These are phyloP conservation scores for Smithornis capensis DNA, from an alignment of 2,113 vertebrate species.

Conservation along the genomic window DNA sequence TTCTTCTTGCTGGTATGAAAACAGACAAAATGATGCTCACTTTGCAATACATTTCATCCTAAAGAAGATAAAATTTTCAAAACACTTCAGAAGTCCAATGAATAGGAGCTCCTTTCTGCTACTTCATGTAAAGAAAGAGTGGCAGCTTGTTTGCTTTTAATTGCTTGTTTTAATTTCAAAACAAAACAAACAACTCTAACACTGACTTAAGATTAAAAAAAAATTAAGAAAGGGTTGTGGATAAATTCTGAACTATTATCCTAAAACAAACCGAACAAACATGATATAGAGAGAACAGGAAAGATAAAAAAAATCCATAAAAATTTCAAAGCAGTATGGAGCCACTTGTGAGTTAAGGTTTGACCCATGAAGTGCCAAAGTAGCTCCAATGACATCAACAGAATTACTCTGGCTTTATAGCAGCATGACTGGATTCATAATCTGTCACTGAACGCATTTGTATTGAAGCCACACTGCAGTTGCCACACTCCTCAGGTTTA, in stretches of 20 bases:
- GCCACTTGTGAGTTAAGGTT: not conserved
- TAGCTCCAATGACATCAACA: not conserved
- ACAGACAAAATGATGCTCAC: not conserved
- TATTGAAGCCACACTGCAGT: not conserved
- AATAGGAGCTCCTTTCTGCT: not conserved
- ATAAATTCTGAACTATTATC: not conserved
- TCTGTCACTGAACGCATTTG: not conserved
- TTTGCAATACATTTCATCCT: not conserved
- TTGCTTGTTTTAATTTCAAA: not conserved
- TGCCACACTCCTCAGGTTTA: not conserved
- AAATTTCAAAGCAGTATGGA: not conserved
- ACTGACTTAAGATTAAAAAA: not conserved
- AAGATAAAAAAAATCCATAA: not conserved
- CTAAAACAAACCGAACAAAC: not conserved
- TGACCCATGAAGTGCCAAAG: not conserved
- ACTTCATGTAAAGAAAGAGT: not conserved
- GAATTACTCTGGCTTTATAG: constrained; percentile 8
- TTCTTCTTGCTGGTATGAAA: not conserved
- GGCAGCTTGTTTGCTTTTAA: not conserved
- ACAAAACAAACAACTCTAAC: not conserved
- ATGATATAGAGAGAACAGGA: not conserved
- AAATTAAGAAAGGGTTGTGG: not conserved
- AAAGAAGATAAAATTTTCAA: not conserved
- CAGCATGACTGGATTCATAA: not conserved
- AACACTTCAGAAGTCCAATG: not conserved